Base-by-base conservation (phyloP, 2,888 invertebrate genomes). In the Meteorus colon region DNA sequence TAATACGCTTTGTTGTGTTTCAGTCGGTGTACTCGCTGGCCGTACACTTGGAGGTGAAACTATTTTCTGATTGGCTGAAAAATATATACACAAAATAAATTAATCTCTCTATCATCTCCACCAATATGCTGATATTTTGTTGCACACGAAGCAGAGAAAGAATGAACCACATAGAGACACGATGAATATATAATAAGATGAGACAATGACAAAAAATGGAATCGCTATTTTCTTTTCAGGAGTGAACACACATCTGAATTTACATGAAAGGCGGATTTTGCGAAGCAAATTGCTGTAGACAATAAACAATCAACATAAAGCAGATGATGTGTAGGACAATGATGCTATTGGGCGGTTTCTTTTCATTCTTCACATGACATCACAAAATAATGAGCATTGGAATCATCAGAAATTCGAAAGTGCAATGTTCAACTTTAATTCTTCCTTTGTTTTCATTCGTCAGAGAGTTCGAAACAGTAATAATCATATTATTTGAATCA, bases 1-100 rank as follows among this genome's bases (percentile, higher is more conserved):
- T 71, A 92, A 81, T 37, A 92, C 90, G 48, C 92, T 90, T 87
- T 92, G 90, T 86, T 92, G 89, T 79, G 93, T 90, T 84, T 91
- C 88, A 19, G 91, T 88, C 1, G 90, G 89, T 4, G 90, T 89
- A 60, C 87, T 88, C 2, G 84, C 85, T 19, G 88, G 86, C 77
- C 89, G 85, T 14, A 88, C 84, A n/a, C 85, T 81, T 16, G 89
- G 86, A 16, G 86, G 82, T 67, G 87, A 86, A 75, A 84, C 85
- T 41, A 86, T 83, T 77, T 88, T 87, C 75, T 87, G 88, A 78
- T 84, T 87, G 27, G 88, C 90, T 89, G 82, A 16, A 82, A 84
- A 79, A 27, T 65, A 72, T 48, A 41, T 34, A 55, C 41, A 72
- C 16, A 74, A 68, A 55, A 73, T n/a, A 51, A 75, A 67, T 67